Conservation (phyloP, 2,888 invertebrate species). For the Isoperla grammatica region DNA sequence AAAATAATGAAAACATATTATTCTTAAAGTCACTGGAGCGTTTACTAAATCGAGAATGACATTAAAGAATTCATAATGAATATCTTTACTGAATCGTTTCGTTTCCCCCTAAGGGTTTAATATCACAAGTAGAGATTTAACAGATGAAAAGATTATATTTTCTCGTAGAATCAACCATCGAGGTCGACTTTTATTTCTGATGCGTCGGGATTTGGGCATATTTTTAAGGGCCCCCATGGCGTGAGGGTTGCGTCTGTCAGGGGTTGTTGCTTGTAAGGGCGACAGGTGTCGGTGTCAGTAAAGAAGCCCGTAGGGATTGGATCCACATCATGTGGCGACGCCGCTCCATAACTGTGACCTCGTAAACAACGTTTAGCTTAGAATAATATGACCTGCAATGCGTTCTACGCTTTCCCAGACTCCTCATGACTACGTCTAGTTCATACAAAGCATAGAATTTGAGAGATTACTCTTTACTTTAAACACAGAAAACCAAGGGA, state of each 20-base stretch:
- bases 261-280: neutral
- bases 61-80: conserved; percentile 7
- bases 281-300: neutral
- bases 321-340: too few relatives aligned
- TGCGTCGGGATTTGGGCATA: neutral
- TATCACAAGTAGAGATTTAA: neutral
- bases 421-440: too few relatives aligned
- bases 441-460: too few relatives aligned
- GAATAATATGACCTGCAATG: too few relatives aligned
- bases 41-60: conserved; percentile 1
- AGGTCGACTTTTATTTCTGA: neutral
- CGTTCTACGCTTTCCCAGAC: too few relatives aligned
- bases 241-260: neutral
- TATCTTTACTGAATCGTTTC: conserved; percentile 6
- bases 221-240: conserved; percentile 8
- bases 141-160: neutral
- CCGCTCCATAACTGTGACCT: too few relatives aligned
- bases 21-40: too few relatives aligned
- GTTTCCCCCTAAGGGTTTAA: conserved; percentile 1
- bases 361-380: too few relatives aligned
- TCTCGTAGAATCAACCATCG: neutral
- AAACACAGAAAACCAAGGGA: too few relatives aligned
- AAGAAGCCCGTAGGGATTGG: neutral
- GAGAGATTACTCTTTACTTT: too few relatives aligned
- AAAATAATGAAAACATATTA: too few relatives aligned